phyloP scores from a whole-genome alignment of 2,888 invertebrate genomes.

The Morpho deidamia region DNA sequence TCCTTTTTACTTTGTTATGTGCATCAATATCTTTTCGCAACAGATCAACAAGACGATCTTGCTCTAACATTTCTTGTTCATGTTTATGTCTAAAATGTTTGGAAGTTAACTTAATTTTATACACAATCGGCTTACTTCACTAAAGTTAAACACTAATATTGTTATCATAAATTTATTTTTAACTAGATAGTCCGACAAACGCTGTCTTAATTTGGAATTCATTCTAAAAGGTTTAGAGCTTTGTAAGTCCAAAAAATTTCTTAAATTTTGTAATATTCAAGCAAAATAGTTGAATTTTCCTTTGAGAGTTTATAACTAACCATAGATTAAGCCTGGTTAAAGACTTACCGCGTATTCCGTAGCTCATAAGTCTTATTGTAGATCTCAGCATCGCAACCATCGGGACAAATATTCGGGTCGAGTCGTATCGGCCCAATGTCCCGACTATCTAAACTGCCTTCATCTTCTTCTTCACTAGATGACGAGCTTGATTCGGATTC shows the following conservation, averaged over 20 bases:
- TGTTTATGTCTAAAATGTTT: slow-evolving; percentile 46
- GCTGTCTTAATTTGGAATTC: no score
- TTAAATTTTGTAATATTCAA: no score
- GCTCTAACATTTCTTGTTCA: slow-evolving; percentile 80
- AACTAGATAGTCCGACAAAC: no score
- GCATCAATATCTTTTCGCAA: slow-evolving; percentile 80
- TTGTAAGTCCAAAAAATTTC: no score
- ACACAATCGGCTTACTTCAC: neutral
- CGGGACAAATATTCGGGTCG: slow-evolving; percentile 85
- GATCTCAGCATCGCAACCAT: slow-evolving; percentile 59
- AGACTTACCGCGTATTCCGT: slow-evolving; percentile 75
- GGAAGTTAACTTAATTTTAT: neutral
- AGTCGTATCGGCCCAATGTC: slow-evolving; percentile 82
- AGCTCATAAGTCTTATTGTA: slow-evolving; percentile 83
- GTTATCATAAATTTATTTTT: no score
- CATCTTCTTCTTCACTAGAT: slow-evolving; percentile 79
- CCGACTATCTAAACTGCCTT: slow-evolving; percentile 80
- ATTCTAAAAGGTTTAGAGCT: no score
- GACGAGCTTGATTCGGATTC: slow-evolving; percentile 75
- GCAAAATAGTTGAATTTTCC: no score
- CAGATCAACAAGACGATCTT: slow-evolving; percentile 75
- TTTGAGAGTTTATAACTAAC: no score
- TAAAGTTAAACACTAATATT: neutral
- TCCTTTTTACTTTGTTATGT: slow-evolving; percentile 75
- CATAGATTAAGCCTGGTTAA: neutral